Conservation (phyloP, 2,797 vertebrate species). For the Enteromius anoplus region DNA sequence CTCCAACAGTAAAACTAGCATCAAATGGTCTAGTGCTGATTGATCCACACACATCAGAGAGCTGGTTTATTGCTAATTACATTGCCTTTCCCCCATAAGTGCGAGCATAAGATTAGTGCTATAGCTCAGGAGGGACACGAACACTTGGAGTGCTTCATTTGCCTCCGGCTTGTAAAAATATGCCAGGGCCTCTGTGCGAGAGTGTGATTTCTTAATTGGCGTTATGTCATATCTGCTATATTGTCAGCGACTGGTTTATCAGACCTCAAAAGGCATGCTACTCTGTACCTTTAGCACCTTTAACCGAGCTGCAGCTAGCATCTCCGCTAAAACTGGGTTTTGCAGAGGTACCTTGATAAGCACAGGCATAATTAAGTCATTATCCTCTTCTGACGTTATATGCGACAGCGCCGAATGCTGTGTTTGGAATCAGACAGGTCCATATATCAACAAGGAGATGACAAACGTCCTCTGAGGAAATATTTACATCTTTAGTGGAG, state of each 20-base stretch:
- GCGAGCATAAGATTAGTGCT: conserved; percentile 48
- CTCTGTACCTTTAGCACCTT: conserved; percentile 24
- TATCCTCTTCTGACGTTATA: conserved; percentile 20
- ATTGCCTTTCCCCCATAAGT: conserved; percentile 47
- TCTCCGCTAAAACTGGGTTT: conserved; percentile 10
- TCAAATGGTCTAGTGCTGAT: conserved; percentile 57
- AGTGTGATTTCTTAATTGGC: conserved; percentile 56
- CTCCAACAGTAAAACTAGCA: conserved; percentile 44
- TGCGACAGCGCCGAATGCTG: not conserved
- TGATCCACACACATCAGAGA: conserved; percentile 60
- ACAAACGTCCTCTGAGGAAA: conserved; percentile 38
- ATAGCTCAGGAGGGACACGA: conserved; percentile 49
- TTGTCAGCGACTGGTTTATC: conserved; percentile 36
- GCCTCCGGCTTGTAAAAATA: conserved; percentile 59
- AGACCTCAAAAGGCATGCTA: conserved; percentile 13
- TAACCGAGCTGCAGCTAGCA: conserved; percentile 42
- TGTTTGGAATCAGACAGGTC: conserved; percentile 28
- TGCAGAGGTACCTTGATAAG: conserved; percentile 51
- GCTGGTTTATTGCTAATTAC: conserved; percentile 64
- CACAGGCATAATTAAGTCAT: conserved; percentile 41
- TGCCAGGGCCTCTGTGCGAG: conserved; percentile 36
- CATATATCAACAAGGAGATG: conserved; percentile 45
- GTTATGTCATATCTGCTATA: conserved; percentile 51
- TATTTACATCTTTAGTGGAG: conserved; percentile 52
- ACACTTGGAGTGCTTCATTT: conserved; percentile 53